Base-by-base conservation (phyloP, 2,113 vertebrate species). In the Vulpes vulpes region DNA sequence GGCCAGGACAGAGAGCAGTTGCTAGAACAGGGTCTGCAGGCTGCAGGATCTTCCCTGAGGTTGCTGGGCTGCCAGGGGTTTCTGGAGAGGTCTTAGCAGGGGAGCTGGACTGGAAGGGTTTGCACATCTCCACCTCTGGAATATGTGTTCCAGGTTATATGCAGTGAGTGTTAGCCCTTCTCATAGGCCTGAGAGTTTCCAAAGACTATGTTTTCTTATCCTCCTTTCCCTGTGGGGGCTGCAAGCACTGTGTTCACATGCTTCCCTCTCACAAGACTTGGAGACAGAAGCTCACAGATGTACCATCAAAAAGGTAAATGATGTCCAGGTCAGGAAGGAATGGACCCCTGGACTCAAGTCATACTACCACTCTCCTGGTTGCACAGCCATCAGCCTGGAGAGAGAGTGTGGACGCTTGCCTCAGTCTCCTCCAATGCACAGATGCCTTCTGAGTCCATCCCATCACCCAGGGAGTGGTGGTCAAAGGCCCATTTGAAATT, bases 111-210 rank as follows among this genome's bases (percentile, higher is more conserved):
- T 8, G 16, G 59, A 32, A 81, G 23, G 3, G 8, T 11, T 62
- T 30, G 11, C 4, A 0, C 19, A 20, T n/a, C 9, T 14, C 8
- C 30, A 17, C 32, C 8, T 19, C 17, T 23, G 23, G n/a, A 49
- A 19, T 12, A 22, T 32, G 27, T 25, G 16, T 4, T 8, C 17
- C 4, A 12, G n/a, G 30, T 38, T n/a, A 11, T 23, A 0, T 10
- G 0, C 6, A 8, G 11, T 3, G 53, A 73, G 2, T 22, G 9
- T 4, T 9, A 67, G 17, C 19, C 53, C 0, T 20, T 22, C 35
- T 55, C 22, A 10, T 11, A 19, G 76, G 10, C 6, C 27, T 30
- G n/a, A 8, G 49, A 19, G 8, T 19, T 85, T 10, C 49, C 23
- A 25, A 12, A 64, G 71, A 11, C 8, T 23, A 15, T 2, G 2